Evolutionary conservation across 2,797 vertebrate species (phyloP), one percentile per base, ranked within the genome.

Genomic region (Lepidocolaptes lacrymiger): DNA sequence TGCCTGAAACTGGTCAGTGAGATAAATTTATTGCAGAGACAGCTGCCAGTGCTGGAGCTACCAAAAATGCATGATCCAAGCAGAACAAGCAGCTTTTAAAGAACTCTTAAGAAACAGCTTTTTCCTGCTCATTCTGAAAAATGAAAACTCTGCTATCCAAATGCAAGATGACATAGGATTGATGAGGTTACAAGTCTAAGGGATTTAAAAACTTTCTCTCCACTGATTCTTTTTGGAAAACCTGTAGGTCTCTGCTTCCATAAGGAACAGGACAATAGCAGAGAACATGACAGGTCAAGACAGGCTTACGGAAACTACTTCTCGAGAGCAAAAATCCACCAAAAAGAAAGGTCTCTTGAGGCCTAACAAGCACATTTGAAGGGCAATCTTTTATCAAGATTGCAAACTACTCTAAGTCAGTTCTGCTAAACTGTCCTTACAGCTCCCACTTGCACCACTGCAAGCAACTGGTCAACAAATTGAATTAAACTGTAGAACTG

Each of bases 71-170:
- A 85, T n/a, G 62, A 92, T 51, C 89, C 72, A 77, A 95, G 62
- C 48, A 78, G 43, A 91, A 86, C 1, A 10, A 91, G 43, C 12
- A 76, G 83, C 55, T 95, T 83, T 82, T 88, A 86, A 92, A 91
- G 68, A 80, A 73, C 86, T 82, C 80, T 89, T 69, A 79, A 3
- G 44, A 94, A 95, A 82, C 63, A 87, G 67, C 55, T 93, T 86
- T 86, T 82, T 86, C 74, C 62, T 93, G 56, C 41, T 66, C 20
- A 51, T 41, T 93, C 28, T 37, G 22, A 82, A 81, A 91, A 86
- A 72, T 20, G 18, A 84, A 73, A 94, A 79, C n/a, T 58, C 12
- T 12, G 62, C n/a, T 75, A 49, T 44, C 39, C 52, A 82, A 88
- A 88, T 56, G 20, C 54, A 91, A 54, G 55, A 68, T n/a, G 55